These are phyloP conservation scores for Salvelinus sp. DNA, from an alignment of 2,113 vertebrate genomes.

Conservation along the genomic window DNA sequence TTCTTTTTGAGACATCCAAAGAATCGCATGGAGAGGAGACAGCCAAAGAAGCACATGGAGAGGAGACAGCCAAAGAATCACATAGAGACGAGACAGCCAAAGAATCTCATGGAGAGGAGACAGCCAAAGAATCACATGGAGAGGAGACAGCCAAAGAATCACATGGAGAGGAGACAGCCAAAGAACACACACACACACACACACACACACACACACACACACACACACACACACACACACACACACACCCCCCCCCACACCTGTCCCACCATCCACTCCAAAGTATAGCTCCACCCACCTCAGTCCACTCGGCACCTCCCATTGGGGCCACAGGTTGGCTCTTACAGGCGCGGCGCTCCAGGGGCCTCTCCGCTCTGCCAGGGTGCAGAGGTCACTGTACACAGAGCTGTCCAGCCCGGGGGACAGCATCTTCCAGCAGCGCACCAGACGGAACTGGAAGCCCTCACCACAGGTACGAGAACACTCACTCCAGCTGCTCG, in stretches of 20 bases:
- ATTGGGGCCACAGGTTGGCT: slow-evolving; percentile 92
- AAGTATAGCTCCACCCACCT: slow-evolving; percentile 71
- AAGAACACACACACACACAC: background rate
- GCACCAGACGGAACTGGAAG: slow-evolving; percentile 90
- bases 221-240: background rate
- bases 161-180: slow-evolving; percentile 26
- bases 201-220: background rate
- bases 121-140: slow-evolving; percentile 21
- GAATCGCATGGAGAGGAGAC: slow-evolving; percentile 22
- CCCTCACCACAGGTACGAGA: slow-evolving; percentile 95
- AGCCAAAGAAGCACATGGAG: slow-evolving; percentile 18
- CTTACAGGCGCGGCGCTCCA: slow-evolving; percentile 88
- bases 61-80: slow-evolving; percentile 32
- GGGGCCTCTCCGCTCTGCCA: slow-evolving; percentile 83
- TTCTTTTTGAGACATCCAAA: background rate
- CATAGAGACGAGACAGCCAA: slow-evolving; percentile 30
- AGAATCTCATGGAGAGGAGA: slow-evolving; percentile 18
- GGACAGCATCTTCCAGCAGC: slow-evolving; percentile 98
- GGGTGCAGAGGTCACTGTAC: slow-evolving; percentile 92
- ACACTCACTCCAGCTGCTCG: slow-evolving; percentile 97
- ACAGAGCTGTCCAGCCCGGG: slow-evolving; percentile 96
- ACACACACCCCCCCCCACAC: background rate
- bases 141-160: slow-evolving; percentile 32
- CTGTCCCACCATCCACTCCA: background rate
- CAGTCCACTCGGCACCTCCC: slow-evolving; percentile 97